phyloP scores from a whole-genome alignment of 2,113 vertebrate genomes.

The Morone chrysops region DNA sequence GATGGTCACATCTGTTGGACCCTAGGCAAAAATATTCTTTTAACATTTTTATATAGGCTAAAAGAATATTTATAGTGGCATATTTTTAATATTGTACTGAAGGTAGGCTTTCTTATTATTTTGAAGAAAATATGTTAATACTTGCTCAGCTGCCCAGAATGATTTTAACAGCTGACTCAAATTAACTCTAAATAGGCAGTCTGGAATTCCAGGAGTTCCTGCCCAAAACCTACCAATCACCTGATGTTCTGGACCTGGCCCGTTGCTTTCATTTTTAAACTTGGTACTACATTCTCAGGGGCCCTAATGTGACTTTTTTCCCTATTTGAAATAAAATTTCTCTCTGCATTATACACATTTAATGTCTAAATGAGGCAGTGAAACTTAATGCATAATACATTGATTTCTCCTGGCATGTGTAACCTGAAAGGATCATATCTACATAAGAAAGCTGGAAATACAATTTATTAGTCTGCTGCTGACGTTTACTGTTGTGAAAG shows the following conservation, averaged over 20 bases:
- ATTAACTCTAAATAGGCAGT: conserved; percentile 77
- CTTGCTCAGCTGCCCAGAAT: conserved; percentile 68
- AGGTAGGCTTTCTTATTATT: conserved; percentile 47
- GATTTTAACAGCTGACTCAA: conserved; percentile 79
- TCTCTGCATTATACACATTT: conserved; percentile 70
- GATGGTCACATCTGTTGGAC: conserved; percentile 24
- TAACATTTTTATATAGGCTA: no score
- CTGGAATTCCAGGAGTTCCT: conserved; percentile 78
- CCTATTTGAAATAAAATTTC: conserved; percentile 49
- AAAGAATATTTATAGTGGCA: background rate
- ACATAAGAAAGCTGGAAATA: conserved; percentile 42
- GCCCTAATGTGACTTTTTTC: conserved; percentile 55
- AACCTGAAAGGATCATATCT: conserved; percentile 53
- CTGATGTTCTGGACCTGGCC: conserved; percentile 59
- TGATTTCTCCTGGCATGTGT: conserved; percentile 51
- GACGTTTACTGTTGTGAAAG: conserved; percentile 27
- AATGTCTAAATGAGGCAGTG: conserved; percentile 74
- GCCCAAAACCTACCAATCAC: conserved; percentile 66
- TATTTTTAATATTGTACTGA: conserved; percentile 6
- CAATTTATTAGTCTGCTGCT: conserved; percentile 24
- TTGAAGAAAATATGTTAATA: conserved; percentile 75
- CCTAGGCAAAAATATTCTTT: background rate
- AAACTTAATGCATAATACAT: conserved; percentile 77
- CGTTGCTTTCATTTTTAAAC: conserved; percentile 42
- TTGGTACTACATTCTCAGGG: conserved; percentile 43